These are phyloP conservation scores for Ectropis crepuscularia DNA, from an alignment of 2,888 invertebrate genomes.

Conservation along the genomic window DNA sequence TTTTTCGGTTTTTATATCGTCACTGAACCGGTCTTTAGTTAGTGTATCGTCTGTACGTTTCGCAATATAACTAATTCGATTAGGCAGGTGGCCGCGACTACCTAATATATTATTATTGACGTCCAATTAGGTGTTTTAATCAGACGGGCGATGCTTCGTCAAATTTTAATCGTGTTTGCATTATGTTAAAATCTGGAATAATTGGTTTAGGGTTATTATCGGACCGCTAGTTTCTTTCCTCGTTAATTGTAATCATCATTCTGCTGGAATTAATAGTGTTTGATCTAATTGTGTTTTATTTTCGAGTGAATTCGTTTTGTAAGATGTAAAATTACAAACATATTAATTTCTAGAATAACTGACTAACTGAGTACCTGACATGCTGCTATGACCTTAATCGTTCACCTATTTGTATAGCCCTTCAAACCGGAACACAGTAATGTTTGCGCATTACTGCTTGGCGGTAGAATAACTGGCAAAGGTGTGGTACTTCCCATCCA, in stretches of 20 bases:
- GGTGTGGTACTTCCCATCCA: too few relatives aligned
- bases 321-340: too few relatives aligned
- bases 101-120: conserved; percentile 42
- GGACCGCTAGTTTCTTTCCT: neutral
- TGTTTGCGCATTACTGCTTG: too few relatives aligned
- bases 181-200: conserved; percentile 7
- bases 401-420: too few relatives aligned
- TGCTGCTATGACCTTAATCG: too few relatives aligned
- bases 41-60: conserved; percentile 37
- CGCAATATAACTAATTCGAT: conserved; percentile 43
- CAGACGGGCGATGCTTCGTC: conserved; percentile 26
- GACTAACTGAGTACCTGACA: too few relatives aligned
- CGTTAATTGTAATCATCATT: neutral
- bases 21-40: conserved; percentile 37
- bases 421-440: too few relatives aligned
- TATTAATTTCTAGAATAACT: too few relatives aligned
- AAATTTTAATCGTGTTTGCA: conserved; percentile 20
- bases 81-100: conserved; percentile 44
- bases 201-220: conserved; percentile 4
- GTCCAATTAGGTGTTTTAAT: conserved; percentile 34
- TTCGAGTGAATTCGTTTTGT: too few relatives aligned
- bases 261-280: neutral
- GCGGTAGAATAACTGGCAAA: too few relatives aligned
- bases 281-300: too few relatives aligned
- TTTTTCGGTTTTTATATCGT: conserved; percentile 11